Percentiles rank a stretch among this genome's conserved stretches.
Evolutionary conservation across 1,140 invertebrate species (phyloP).

Genomic region (Bombus balteatus): DNA sequence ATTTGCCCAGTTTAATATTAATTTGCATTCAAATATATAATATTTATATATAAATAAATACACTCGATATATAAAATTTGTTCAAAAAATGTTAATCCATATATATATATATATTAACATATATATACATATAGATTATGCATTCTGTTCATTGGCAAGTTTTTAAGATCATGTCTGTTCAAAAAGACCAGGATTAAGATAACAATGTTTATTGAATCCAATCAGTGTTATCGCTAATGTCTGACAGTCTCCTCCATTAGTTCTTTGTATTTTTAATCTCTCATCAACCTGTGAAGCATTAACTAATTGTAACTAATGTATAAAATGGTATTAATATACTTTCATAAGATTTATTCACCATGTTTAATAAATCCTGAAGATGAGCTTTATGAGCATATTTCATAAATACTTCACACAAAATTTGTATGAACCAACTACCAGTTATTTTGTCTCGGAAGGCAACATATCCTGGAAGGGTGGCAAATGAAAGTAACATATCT

Average conservation of each 20-base stretch:
- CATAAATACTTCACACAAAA: conserved; percentile 89
- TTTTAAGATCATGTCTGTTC: conserved; percentile 54
- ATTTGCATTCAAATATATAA: not conserved
- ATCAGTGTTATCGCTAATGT: conserved; percentile 83
- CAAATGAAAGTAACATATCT: conserved; percentile 87
- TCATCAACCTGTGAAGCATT: conserved; percentile 74
- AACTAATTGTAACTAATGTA: conserved; percentile 21
- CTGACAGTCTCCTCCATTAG: conserved; percentile 77
- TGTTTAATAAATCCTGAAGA: conserved; percentile 86
- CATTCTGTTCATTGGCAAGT: not conserved
- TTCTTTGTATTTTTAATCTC: conserved; percentile 76
- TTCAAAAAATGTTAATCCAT: conserved; percentile 6
- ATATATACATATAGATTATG: not conserved
- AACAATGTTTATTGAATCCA: conserved; percentile 86
- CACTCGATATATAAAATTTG: not conserved
- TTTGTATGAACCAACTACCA: conserved; percentile 91
- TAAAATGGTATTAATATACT: not conserved
- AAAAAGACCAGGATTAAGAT: conserved; percentile 85
- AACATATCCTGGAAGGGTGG: conserved; percentile 86
- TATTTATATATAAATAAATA: not conserved
- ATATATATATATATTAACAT: too few species aligned
- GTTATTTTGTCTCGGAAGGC: conserved; percentile 85
- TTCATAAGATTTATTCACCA: conserved; percentile 77
- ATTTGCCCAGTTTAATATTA: not conserved
- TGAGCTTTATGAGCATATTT: conserved; percentile 85